Conservation (phyloP, 2,888 invertebrate genomes). For the Yponomeuta plumbellus region DNA sequence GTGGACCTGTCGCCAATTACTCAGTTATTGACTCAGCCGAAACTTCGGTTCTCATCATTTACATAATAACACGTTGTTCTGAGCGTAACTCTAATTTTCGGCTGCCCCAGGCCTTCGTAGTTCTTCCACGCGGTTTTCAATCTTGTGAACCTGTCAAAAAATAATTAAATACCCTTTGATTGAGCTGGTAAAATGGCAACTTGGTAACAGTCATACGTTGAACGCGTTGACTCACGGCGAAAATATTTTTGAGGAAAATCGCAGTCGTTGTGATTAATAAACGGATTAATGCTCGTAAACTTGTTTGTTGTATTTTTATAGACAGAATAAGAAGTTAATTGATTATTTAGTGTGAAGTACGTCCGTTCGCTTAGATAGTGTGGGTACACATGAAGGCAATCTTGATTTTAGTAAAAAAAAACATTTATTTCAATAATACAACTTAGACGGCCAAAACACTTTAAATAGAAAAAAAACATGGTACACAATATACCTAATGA, state of each 20-base stretch:
- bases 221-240: background rate
- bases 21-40: conserved; percentile 71
- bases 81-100: conserved; percentile 52
- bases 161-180: background rate
- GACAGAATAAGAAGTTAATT: background rate
- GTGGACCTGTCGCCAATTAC: conserved; percentile 66
- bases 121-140: background rate
- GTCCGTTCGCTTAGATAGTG: no score
- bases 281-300: background rate
- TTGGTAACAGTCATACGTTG: background rate
- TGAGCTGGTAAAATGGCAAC: background rate
- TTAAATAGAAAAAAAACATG: no score
- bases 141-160: background rate
- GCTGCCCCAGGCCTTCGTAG: conserved; percentile 17
- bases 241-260: background rate
- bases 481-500: no score
- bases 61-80: conserved; percentile 73
- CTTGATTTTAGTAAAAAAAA: no score
- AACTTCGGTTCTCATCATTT: conserved; percentile 71
- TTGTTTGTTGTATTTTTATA: background rate
- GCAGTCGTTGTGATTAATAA: background rate
- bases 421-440: no score
- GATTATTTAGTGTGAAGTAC: no score
- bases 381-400: no score
- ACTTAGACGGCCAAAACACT: no score